A percentile compares a stretch with the other conserved stretches of the same genome.
Evolutionary conservation across 2,113 vertebrate genomes (phyloP).

Genomic region (Forbesichthys agassizii): DNA sequence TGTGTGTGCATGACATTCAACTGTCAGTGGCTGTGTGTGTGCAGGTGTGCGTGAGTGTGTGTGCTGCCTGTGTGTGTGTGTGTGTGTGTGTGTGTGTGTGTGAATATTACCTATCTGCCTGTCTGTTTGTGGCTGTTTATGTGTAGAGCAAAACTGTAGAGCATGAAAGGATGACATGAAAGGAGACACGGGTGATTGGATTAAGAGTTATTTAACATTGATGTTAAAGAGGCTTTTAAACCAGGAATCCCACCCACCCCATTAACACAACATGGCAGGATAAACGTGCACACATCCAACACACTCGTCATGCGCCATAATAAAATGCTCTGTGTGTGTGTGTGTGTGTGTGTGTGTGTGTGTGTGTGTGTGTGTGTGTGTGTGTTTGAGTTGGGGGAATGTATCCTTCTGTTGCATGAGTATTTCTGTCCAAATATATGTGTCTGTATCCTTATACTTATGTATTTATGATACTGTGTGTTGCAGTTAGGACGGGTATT

Average conservation of each 20-base stretch:
- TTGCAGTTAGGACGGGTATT: too few relatives aligned
- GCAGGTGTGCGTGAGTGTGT: too few relatives aligned
- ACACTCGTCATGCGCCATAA: not conserved
- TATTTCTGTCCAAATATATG: too few relatives aligned
- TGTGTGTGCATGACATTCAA: too few relatives aligned
- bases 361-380: constrained; percentile 12
- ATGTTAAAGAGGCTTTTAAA: constrained; percentile 86
- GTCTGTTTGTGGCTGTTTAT: not conserved
- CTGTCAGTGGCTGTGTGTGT: too few relatives aligned
- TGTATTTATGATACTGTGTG: too few relatives aligned
- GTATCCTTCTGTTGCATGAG: too few relatives aligned
- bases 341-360: constrained; percentile 12
- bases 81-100: constrained; percentile 29
- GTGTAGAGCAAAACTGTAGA: constrained; percentile 4
- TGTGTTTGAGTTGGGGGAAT: not conserved
- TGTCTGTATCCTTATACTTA: too few relatives aligned
- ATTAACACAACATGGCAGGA: not conserved
- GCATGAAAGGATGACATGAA: not conserved
- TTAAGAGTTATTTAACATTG: constrained; percentile 95
- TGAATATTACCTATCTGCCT: not conserved
- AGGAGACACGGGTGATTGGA: constrained; percentile 80
- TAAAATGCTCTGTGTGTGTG: constrained; percentile 5
- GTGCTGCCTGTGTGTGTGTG: constrained; percentile 12
- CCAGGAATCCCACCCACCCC: constrained; percentile 19
- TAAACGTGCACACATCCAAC: not conserved